Base-by-base conservation (phyloP, 1,140 invertebrate genomes). In the Caenorhabditis remanei region DNA sequence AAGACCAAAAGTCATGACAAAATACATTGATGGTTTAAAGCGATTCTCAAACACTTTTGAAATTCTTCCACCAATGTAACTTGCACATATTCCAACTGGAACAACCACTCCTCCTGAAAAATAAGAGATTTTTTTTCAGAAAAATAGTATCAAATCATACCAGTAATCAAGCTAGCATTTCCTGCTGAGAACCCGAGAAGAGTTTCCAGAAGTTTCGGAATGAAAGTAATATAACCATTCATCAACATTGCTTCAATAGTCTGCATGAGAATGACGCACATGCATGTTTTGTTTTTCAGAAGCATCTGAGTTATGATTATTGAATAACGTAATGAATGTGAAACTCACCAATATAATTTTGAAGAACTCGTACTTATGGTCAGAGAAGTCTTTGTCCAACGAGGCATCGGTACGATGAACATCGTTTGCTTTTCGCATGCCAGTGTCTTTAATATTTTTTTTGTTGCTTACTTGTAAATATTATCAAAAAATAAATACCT, bases 141-240 rank as follows among this genome's bases (percentile, higher is more conserved):
- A 56, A 53, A 50, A 4, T 84, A 16, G 4, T 0, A 24, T 8
- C 7, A 0, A 16, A 46, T 6, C 40, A 5, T 14, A 87, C 85
- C 86, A 14, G 86, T 87, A 5, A 87, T 40, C 5, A 82, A 65
- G 40, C 79, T 71, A 40, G 86, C n/a, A n/a, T 46, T 50, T 32
- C 79, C 58, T 5, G 79, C 50, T 16, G 58, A 50, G 82, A 83
- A 84, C 41, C 86, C 86, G 40, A 87, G 82, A 53, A 87, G 79
- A 9, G 84, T 87, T 82, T 87, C 86, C 13, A 87, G 48, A 16
- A 87, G 83, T 84, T 87, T 87, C 50, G 86, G 86, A 40, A 87
- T 87, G 63, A 87, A 87, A 32, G 86, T 87, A 82, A 87, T 87
- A 46, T 87, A 87, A 11, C 86, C 86, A 65, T 87, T 87, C 86